phyloP scores from a whole-genome alignment of 2,888 invertebrate species.

The Ectemnius cavifrons region DNA sequence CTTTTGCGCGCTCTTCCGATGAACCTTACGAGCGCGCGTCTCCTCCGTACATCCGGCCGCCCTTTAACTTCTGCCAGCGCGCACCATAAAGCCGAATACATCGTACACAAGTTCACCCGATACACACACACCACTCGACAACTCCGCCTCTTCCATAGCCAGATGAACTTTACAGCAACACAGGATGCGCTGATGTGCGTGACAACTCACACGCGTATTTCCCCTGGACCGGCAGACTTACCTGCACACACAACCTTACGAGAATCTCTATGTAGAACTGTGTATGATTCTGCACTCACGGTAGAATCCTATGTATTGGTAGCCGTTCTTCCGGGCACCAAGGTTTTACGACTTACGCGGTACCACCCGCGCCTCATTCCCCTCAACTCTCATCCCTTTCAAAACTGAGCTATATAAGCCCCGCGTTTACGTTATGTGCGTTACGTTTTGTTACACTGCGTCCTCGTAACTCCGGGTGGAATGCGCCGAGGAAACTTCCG shows the following conservation, averaged over 20 bases:
- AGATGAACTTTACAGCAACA: slow-evolving; percentile 6
- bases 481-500: slow-evolving; percentile 52
- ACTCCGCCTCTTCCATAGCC: slow-evolving; percentile 7
- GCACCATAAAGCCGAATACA: slow-evolving; percentile 48
- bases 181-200: neutral
- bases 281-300: too few species aligned
- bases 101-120: slow-evolving; percentile 11
- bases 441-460: slow-evolving; percentile 65
- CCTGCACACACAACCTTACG: neutral
- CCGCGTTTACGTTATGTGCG: slow-evolving; percentile 60
- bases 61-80: slow-evolving; percentile 46
- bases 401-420: too few species aligned
- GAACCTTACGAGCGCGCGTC: slow-evolving; percentile 3
- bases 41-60: slow-evolving; percentile 15
- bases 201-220: neutral
- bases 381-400: too few species aligned
- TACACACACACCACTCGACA: slow-evolving; percentile 19
- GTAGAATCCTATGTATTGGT: slow-evolving; percentile 38
- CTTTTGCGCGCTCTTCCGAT: slow-evolving; percentile 30
- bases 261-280: too few species aligned
- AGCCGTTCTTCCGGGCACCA: slow-evolving; percentile 55
- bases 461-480: slow-evolving; percentile 65
- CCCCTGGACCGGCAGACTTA: slow-evolving; percentile 5
- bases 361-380: slow-evolving; percentile 54
- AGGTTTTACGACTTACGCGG: slow-evolving; percentile 63